Base-by-base conservation (phyloP, 2,797 vertebrate species). In the Moxostoma hubbsi region DNA sequence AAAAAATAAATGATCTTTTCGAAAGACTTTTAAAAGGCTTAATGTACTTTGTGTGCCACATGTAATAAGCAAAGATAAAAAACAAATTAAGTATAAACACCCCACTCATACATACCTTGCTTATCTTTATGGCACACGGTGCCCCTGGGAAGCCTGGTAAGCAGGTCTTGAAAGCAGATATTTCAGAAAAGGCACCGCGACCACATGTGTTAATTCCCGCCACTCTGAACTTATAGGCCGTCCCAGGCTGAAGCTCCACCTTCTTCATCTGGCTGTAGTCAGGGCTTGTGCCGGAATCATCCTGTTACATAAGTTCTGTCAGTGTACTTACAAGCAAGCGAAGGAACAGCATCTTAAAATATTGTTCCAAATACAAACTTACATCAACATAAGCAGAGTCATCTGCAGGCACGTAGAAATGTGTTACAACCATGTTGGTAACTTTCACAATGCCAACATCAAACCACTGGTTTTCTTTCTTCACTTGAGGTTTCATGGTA, bases 121-220 rank as follows among this genome's bases (percentile, higher is more conserved):
- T 98, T 87, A 98, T 98, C 90, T 98, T 98, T 91, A 98, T 98
- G 91, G 97, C 97, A 81, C 96, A 98, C 0, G 97, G 97, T 10
- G 97, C 97, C 4, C 97, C 97, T 0, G 96, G 97, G 91, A 98
- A 98, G 63, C 97, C 97, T 55, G 97, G 97, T 84, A 98, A 90
- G 75, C 97, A 98, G 0, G 97, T 98, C 89, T 98, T 98, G 85
- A 98, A 98, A 66, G 97, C 96, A 0, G 96, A 97, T 45, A 97
- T 97, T 90, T 98, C 97, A 0, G 95, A 96, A 91, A 96, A 96
- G 47, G 95, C 71, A 0, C 96, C 97, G 8, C 96, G 95, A 24
- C 97, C 97, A 9, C 96, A 97, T 61, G 95, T 95, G 0, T 98
- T 98, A 82, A 98, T 94, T 51, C 94, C 96, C 0, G 96, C 95